Evolutionary conservation across 2,888 invertebrate genomes (phyloP), one percentile per base, ranked within the genome.

Genomic region (Vandiemenella viatica): DNA sequence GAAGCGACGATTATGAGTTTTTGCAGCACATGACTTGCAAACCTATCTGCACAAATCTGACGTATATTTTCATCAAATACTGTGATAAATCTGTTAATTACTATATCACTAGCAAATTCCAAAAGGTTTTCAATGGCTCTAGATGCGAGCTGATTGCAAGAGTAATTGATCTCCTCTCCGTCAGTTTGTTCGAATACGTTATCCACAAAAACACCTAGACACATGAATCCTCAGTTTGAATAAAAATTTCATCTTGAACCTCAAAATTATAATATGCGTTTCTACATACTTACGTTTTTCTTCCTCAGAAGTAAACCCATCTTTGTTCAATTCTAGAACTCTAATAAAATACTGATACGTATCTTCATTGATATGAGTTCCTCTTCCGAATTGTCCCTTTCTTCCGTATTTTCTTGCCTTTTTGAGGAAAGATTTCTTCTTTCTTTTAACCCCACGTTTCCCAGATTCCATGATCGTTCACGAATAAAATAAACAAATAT

Each of bases 131-230:
- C 89, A 1, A 89, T 67, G 0, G 83, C 79, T 55, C 84, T 70
- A 43, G 83, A 85, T 0, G 84, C 84, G 0, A 89, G 72, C 65
- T 89, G 87, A 66, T 89, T 89, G 4, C 79, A 78, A 0, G 82
- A 74, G 32, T 80, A 74, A 38, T 82, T 74, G 0, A 85, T 65
- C 65, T 89, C 89, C 52, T 79, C 74, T 0, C 72, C 77, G 53
- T 72, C 70, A 0, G 82, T 82, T 59, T 83, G 75, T 54, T 79
- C 78, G 48, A 87, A 32, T 32, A 32, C 32, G n/a, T 32, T 32
- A 32, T 32, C 32, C 10, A 32, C 32, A 32, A 32, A 32, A 4
- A 32, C 13, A 32, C 32, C 32, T 32, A 4, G n/a, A 32, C 32
- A 32, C n/a, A 13, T 4, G 5, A n/a, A 32, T 13, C 6, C 10